Percentiles rank a stretch among this genome's conserved stretches.
Evolutionary conservation across 2,113 vertebrate species (phyloP).

Genomic region (Nanorana parkeri): DNA sequence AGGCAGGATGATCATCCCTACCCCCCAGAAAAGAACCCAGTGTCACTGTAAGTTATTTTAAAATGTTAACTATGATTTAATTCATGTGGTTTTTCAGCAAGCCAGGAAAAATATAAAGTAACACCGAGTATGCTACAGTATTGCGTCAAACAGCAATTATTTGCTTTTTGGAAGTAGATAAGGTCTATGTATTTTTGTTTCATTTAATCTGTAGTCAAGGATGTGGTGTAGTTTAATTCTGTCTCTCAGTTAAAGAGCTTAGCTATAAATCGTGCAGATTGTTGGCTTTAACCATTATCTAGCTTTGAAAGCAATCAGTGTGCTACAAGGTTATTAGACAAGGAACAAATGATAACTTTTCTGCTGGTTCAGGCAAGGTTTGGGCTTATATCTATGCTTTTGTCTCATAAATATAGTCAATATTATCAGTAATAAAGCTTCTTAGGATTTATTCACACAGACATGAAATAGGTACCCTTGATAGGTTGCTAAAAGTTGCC

Average conservation of each 20-base stretch:
- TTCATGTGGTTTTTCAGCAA: not conserved
- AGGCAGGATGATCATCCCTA: no score
- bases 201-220: slow-evolving; percentile 34
- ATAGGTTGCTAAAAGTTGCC: not conserved
- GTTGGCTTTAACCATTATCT: slow-evolving; percentile 55
- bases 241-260: slow-evolving; percentile 47
- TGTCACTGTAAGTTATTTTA: no score
- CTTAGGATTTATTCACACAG: no score
- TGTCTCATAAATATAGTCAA: not conserved
- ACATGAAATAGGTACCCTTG: no score
- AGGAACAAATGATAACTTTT: not conserved
- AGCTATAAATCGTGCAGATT: slow-evolving; percentile 46
- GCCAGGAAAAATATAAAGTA: not conserved
- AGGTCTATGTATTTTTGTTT: not conserved
- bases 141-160: not conserved
- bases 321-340: slow-evolving; percentile 25
- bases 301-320: slow-evolving; percentile 44
- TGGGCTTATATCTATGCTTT: not conserved
- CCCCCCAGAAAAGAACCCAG: no score
- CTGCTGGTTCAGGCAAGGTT: not conserved
- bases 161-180: not conserved
- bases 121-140: not conserved
- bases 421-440: no score
- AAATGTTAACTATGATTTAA: no score
- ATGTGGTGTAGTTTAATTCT: slow-evolving; percentile 34